Evolutionary conservation across 2,797 vertebrate species (phyloP).

Genomic region (Eulemur coronatus): DNA sequence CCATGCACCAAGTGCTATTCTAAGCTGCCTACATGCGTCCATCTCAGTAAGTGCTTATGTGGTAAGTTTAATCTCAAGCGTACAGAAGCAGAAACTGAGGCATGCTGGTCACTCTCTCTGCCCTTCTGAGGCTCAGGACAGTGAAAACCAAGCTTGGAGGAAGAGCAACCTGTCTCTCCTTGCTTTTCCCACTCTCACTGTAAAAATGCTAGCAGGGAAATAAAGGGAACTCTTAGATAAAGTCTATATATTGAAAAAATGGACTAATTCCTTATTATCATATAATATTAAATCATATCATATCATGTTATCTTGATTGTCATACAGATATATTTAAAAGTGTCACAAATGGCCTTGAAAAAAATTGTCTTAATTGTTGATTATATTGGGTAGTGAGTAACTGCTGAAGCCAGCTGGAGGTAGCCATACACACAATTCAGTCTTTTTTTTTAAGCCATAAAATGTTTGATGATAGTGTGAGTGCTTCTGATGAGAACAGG

Average conservation of each 20-base stretch:
- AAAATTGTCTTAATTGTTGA: not conserved
- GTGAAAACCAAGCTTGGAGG: not conserved
- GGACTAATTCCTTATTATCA: not conserved
- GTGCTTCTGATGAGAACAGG: not conserved
- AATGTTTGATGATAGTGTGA: not conserved
- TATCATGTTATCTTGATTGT: not conserved
- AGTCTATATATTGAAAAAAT: not conserved
- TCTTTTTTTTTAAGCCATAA: not conserved
- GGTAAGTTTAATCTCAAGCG: not conserved
- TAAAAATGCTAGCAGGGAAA: not conserved
- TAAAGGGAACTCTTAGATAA: not conserved
- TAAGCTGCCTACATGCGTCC: rapidly evolving
- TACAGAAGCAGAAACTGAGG: not conserved
- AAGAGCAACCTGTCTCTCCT: not conserved
- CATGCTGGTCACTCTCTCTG: not conserved
- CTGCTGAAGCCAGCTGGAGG: not conserved
- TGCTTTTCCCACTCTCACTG: not conserved
- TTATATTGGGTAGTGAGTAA: not conserved
- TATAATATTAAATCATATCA: not conserved
- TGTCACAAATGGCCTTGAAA: not conserved
- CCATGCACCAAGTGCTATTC: not conserved
- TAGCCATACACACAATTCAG: not conserved
- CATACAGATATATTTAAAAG: not conserved
- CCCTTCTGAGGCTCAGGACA: not conserved
- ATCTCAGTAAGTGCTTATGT: not conserved